These are phyloP conservation scores for Gerris buenoi DNA, from an alignment of 1,140 invertebrate genomes.

Conservation along the genomic window DNA sequence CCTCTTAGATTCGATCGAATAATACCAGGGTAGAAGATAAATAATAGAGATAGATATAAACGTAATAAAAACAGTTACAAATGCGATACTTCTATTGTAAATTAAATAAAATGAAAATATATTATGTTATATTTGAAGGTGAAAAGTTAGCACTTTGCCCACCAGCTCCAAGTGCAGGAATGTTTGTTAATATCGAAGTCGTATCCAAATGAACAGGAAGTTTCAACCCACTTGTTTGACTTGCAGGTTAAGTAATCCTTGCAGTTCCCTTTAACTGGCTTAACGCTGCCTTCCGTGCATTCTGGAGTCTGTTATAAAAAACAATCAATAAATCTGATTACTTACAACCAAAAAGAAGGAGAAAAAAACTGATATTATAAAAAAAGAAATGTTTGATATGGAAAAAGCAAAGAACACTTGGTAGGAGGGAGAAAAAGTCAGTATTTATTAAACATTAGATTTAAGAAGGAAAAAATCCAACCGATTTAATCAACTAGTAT, in stretches of 20 bases:
- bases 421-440: too few species aligned
- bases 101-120: too few species aligned
- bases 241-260: not conserved
- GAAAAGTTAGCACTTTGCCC: not conserved
- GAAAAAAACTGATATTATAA: not conserved
- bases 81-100: too few species aligned
- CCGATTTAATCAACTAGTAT: not conserved
- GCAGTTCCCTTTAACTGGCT: not conserved
- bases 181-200: not conserved
- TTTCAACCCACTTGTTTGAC: not conserved
- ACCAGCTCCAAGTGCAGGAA: not conserved
- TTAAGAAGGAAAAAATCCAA: not conserved
- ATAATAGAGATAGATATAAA: too few species aligned
- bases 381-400: not conserved
- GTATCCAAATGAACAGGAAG: not conserved
- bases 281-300: not conserved
- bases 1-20: too few species aligned
- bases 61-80: too few species aligned
- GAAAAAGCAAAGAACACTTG: not conserved
- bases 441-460: not conserved
- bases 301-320: not conserved
- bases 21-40: too few species aligned
- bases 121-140: too few species aligned
- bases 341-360: not conserved
- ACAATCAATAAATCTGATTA: not conserved